A percentile compares a stretch with the other conserved stretches of the same genome.
These are phyloP conservation scores for Aythya baeri DNA, from an alignment of 2,113 vertebrate species.

Conservation along the genomic window DNA sequence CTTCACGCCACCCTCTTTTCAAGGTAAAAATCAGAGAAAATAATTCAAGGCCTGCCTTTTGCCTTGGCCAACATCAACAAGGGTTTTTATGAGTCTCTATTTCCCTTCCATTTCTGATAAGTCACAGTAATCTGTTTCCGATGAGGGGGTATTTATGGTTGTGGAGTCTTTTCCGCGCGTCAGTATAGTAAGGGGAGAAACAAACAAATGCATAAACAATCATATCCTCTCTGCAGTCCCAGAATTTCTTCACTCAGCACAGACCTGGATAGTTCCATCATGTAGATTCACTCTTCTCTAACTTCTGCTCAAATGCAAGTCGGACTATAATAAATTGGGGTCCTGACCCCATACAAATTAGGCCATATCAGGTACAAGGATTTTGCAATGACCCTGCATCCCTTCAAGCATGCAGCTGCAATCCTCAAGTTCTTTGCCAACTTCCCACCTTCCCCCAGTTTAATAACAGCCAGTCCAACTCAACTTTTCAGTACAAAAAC, in stretches of 20 bases:
- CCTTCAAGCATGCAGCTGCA: neutral
- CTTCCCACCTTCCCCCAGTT: neutral
- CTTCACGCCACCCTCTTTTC: neutral
- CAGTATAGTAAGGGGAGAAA: neutral
- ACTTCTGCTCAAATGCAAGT: neutral
- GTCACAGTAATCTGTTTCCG: neutral
- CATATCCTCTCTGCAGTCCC: neutral
- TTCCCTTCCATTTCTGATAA: neutral
- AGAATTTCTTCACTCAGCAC: neutral
- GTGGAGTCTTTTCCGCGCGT: no score
- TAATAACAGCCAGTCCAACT: neutral
- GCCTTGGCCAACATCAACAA: neutral
- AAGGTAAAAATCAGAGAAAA: neutral
- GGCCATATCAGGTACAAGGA: neutral
- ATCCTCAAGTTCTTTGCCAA: neutral
- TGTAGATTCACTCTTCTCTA: neutral
- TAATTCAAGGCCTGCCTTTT: neutral
- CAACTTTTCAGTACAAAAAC: neutral
- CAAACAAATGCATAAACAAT: neutral
- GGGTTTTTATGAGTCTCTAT: neutral
- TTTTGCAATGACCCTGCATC: neutral
- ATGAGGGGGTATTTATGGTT: neutral
- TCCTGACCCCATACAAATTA: neutral
- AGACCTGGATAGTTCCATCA: neutral
- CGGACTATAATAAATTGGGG: neutral